Base-by-base conservation (phyloP, 2,113 vertebrate genomes). In the Tyrannus savana region DNA sequence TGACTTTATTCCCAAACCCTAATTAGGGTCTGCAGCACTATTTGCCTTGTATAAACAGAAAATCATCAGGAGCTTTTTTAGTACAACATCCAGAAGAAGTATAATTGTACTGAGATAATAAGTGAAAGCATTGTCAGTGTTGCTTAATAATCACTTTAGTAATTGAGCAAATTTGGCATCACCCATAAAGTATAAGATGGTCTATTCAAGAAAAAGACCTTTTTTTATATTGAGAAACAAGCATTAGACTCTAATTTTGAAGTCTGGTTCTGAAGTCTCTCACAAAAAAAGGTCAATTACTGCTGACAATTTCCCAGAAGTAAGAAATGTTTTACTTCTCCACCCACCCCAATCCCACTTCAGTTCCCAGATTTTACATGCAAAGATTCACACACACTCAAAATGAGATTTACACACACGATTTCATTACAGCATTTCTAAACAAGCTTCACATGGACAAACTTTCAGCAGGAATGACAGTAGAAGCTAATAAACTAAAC, bases 1-100 rank as follows among this genome's bases (percentile, higher is more conserved):
- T 93, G 87, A 97, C 85, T 95, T 95, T 83, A 92, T 93, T 97
- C 91, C 93, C 96, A 95, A 96, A 88, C 50, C 69, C 82, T 95
- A 83, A 96, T 96, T 95, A 95, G 81, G 71, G 69, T 93, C 52
- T 89, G 80, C 58, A 87, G 80, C 35, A 91, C 39, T 88, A 67
- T 86, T 94, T 94, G 60, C 85, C 76, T 85, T 90, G 66, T 89
- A 84, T 90, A 97, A 96, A 96, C 46, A 95, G 53, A 97, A 96
- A 95, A 95, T 72, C 58, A 87, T 89, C 83, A 90, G 67, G 49
- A 89, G 77, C 72, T 72, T 91, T 91, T 90, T 39, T 66, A 71
- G 85, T 93, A 94, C 60, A 71, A 96, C 49, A 91, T 55, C 44
- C 67, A 94, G 39, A 68, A 85, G 69, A 95, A 93, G 77, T 75